Base-by-base conservation (phyloP, 1,140 invertebrate species). In the Drosophila tristis region DNA sequence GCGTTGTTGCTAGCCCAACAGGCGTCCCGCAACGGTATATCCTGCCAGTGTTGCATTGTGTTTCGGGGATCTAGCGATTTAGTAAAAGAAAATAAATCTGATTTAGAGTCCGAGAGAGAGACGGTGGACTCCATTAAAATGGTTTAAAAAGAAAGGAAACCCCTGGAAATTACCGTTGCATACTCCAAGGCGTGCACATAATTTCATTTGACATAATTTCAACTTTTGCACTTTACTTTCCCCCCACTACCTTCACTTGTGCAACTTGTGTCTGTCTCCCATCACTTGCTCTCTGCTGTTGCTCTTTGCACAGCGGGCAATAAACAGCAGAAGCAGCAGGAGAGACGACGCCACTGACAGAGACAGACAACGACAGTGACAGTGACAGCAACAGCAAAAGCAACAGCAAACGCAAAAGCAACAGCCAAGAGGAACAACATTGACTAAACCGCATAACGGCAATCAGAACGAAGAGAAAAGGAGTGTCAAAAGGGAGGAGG, bases 171-270 rank as follows among this genome's bases (percentile, higher is more conserved):
- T 74, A 45, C 44, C 45, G 44, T 51, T 61, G 72, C 71, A 67
- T 66, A 50, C 53, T 48, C n/a, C 50, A 53, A 55, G 72, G 55
- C 61, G 71, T 59, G 31, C 57, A 50, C 50, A 59, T 75, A 76
- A 76, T 76, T 68, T 45, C 15, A 57, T 62, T 76, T 77, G 56
- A 51, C 65, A 57, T 54, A 42, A 57, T 62, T 76, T 57, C 31
- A 62, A 62, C 73, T 62, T 76, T 77, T 76, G 74, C 74, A 42
- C 51, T 76, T 55, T 75, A 50, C 50, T 51, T 42, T 9, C 35
- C 8, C 2, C 9, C 62, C 11, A 23, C 9, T 20, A 20, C 20
- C 20, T 13, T 11, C 35, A 39, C 35, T 39, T 39, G 35, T 39
- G 35, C 35, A 39, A 13, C 35, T 39, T 39, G 20, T 39, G 35